These are phyloP conservation scores for Luffia ferchaultella DNA, from an alignment of 2,888 invertebrate genomes.

Conservation along the genomic window DNA sequence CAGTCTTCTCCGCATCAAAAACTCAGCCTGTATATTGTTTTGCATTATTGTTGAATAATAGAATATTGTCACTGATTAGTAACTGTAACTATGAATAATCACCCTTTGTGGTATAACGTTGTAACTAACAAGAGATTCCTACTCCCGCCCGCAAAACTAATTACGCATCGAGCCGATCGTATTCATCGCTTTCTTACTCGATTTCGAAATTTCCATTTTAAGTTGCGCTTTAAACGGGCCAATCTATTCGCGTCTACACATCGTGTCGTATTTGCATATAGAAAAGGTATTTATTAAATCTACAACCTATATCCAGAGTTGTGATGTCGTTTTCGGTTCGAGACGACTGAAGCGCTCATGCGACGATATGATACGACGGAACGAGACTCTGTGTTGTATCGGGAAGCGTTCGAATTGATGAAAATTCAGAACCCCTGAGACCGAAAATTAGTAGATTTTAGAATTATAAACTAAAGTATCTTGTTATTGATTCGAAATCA, in stretches of 20 bases:
- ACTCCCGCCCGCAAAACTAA: constrained; percentile 59
- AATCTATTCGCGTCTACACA: constrained; percentile 68
- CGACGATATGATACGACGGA: too few relatives aligned
- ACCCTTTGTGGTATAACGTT: too few relatives aligned
- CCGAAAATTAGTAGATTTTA: neutral
- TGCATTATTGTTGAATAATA: too few relatives aligned
- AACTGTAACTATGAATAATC: too few relatives aligned
- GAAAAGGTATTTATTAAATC: constrained; percentile 68
- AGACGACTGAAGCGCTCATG: neutral
- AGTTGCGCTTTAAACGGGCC: constrained; percentile 66
- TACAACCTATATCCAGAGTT: constrained; percentile 64
- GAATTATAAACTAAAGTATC: too few relatives aligned
- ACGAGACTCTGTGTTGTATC: too few relatives aligned
- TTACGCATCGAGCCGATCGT: constrained; percentile 62
- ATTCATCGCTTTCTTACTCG: constrained; percentile 63
- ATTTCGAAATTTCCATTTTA: constrained; percentile 63
- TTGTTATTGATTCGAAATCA: too few relatives aligned
- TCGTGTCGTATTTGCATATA: constrained; percentile 66
- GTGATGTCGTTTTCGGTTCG: constrained; percentile 33
- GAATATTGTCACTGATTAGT: too few relatives aligned
- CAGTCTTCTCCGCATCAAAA: too few relatives aligned
- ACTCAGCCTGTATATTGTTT: too few relatives aligned
- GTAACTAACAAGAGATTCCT: too few relatives aligned
- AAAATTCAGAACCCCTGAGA: neutral
- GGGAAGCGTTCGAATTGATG: neutral